A percentile compares a stretch with the other conserved stretches of the same genome.
These are phyloP conservation scores for Tetropium fuscum DNA, from an alignment of 2,888 invertebrate species.

Conservation along the genomic window DNA sequence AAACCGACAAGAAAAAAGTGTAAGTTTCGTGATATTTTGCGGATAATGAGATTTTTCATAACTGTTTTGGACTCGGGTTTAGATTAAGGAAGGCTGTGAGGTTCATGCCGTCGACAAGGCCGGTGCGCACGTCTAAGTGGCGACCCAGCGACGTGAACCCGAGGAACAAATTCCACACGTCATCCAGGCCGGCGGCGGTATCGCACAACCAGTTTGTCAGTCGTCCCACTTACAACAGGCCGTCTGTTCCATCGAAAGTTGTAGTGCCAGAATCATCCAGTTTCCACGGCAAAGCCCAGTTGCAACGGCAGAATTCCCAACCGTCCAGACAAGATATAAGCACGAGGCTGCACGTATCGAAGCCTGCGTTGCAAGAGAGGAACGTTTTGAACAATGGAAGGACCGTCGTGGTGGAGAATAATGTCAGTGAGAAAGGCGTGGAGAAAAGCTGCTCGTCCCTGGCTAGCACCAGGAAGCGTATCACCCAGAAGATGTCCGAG, in stretches of 20 bases:
- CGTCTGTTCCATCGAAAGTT: conserved; percentile 41
- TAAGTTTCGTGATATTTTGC: too few relatives aligned
- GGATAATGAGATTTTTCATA: too few relatives aligned
- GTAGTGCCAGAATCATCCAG: conserved; percentile 41
- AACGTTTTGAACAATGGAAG: neutral
- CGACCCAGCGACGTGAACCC: conserved; percentile 48
- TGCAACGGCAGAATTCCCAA: conserved; percentile 17
- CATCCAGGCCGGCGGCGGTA: conserved; percentile 51
- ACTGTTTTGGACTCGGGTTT: too few relatives aligned
- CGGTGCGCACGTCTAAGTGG: conserved; percentile 48
- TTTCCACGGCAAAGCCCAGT: neutral
- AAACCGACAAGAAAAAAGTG: conserved; percentile 30
- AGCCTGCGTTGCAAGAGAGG: neutral
- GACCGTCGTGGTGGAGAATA: neutral
- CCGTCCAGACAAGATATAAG: conserved; percentile 12
- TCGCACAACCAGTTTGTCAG: conserved; percentile 59
- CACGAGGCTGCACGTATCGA: conserved; percentile 20
- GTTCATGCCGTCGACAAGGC: conserved; percentile 42
- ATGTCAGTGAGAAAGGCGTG: neutral
- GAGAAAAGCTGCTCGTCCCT: conserved; percentile 35
- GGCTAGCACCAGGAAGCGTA: conserved; percentile 46
- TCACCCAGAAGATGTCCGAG: conserved; percentile 52
- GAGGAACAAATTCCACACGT: conserved; percentile 43
- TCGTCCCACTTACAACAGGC: conserved; percentile 22
- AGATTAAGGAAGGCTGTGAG: conserved; percentile 20